Percentiles rank a stretch among this genome's conserved stretches.
Conservation (phyloP, 2,888 invertebrate species). For the Ormyrus pomaceus region DNA sequence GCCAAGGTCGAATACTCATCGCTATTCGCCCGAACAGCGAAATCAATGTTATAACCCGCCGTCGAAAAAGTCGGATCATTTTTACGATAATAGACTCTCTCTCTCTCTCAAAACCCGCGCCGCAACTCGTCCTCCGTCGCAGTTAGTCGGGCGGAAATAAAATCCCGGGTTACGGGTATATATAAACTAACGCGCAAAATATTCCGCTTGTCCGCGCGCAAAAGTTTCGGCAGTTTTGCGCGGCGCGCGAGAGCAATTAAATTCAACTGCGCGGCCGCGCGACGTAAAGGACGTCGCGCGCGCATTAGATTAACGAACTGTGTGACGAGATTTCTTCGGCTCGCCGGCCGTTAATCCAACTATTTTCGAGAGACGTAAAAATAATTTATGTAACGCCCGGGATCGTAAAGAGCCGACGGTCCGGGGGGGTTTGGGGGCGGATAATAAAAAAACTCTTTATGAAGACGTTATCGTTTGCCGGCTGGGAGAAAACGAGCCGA, state of each 20-base stretch:
- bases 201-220: background rate
- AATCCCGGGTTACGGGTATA: background rate
- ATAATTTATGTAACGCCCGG: conserved; percentile 51
- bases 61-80: no score
- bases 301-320: conserved; percentile 51
- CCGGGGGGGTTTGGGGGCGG: background rate
- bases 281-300: conserved; percentile 25
- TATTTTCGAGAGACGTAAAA: conserved; percentile 47
- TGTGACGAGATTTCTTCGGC: conserved; percentile 25
- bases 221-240: background rate
- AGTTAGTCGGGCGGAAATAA: no score
- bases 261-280: conserved; percentile 18
- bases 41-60: no score
- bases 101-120: no score
- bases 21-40: no score
- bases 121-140: no score
- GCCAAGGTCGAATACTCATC: no score
- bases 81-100: no score
- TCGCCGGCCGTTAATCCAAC: conserved; percentile 35
- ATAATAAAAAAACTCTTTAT: conserved; percentile 47
- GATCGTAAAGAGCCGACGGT: conserved; percentile 40
- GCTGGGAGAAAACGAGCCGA: conserved; percentile 14
- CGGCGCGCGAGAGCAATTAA: conserved; percentile 26
- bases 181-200: background rate
- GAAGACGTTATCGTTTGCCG: conserved; percentile 49